Base-by-base conservation (phyloP, 2,888 invertebrate genomes). In the Cetonia aurata region DNA sequence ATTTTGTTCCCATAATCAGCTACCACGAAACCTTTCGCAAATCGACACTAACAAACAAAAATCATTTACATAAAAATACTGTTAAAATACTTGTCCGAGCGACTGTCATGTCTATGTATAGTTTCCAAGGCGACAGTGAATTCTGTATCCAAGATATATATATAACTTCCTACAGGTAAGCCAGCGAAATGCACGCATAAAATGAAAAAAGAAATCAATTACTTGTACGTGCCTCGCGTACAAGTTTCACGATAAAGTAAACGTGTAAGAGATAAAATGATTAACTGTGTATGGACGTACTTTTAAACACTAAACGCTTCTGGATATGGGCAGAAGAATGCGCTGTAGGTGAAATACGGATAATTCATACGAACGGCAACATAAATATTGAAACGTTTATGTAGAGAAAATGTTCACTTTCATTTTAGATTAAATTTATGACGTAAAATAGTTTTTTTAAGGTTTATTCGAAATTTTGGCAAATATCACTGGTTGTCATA, bases 21-120 rank as follows among this genome's bases (percentile, higher is more conserved):
- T 17, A n/a, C 17, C 17, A 25, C 25, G 25, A 25, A 6, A 17
- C 15, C 19, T 57, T 57, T 41, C 57, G 41, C 41, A 17, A 57
- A 41, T 15, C 41, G 8, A 56, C 10, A 56, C 25, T 15, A 46
- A 15, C 31, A 60, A 25, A 62, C 48, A 33, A 62, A 46, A 42
- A 33, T 50, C 46, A 65, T 44, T 50, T 46, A 53, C 65, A 65
- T 66, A 56, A 68, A 68, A 62, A 60, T 33, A 62, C 25, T 31
- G 48, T 62, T 62, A 56, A 25, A 25, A 25, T 25, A 25, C 25
- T 25, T 25, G 25, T 25, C 25, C 25, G 37, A 62, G 15, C 48
- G 48, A 48, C 48, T 17, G 62, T 62, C 62, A 62, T 48, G 62
- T 62, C 62, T 62, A 62, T 62, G 48, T 62, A 62, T 62, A 62